Conservation (phyloP, 2,113 vertebrate genomes). For the Halichoeres trimaculatus region DNA sequence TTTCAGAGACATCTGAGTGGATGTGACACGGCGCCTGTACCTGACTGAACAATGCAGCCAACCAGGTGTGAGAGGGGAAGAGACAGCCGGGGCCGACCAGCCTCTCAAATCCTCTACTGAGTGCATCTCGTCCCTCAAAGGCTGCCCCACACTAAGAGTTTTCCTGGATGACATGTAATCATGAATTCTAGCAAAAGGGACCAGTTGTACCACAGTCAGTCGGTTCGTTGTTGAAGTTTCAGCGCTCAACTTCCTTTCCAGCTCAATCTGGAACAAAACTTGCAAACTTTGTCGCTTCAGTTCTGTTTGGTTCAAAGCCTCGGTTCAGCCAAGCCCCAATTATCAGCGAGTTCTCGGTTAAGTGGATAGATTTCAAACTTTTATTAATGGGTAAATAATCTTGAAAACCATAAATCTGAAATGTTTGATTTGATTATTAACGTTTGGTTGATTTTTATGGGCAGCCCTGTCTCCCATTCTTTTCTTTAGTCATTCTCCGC, state of each 20-base stretch:
- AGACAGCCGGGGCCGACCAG: background rate
- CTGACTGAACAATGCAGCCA: constrained; percentile 55
- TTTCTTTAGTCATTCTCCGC: constrained; percentile 14
- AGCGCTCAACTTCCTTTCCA: no score
- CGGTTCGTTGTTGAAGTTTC: no score
- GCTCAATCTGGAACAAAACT: no score
- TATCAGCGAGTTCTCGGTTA: no score
- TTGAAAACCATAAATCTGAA: no score
- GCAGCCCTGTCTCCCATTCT: background rate
- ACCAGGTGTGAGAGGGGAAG: constrained; percentile 44
- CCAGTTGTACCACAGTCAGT: no score
- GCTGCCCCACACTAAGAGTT: background rate
- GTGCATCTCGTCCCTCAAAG: background rate
- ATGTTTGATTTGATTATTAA: background rate
- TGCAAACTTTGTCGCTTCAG: no score
- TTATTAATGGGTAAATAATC: no score
- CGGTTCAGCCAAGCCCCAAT: no score
- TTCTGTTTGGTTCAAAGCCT: no score
- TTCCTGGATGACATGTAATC: background rate
- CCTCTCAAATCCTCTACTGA: constrained; percentile 19
- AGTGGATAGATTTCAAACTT: no score
- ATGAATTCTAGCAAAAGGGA: background rate
- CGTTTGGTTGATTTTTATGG: background rate
- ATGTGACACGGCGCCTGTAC: constrained; percentile 39
- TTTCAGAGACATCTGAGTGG: constrained; percentile 44